Base-by-base conservation (phyloP, 1,140 invertebrate species). In the Heliconius eleuchia region DNA sequence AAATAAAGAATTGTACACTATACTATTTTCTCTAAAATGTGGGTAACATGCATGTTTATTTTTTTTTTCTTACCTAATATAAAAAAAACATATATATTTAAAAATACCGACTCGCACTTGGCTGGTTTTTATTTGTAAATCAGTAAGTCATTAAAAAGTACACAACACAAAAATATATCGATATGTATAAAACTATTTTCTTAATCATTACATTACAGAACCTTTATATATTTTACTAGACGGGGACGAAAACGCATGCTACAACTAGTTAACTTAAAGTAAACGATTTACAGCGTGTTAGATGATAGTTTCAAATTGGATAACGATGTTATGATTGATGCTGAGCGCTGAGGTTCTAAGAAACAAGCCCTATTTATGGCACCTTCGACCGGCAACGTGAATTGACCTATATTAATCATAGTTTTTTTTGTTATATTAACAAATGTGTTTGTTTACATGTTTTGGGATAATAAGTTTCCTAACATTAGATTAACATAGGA, bases 281-380 rank as follows among this genome's bases (percentile, higher is more conserved):
- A 66, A 66, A 6, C 23, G 23, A 66, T 66, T 9, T 66, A 23
- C 23, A 66, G n/a, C 60, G 60, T 66, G 60, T 16, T 66, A 66
- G 60, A 23, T 66, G 23, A 66, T 66, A 66, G 60, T 23, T 66
- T 27, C n/a, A n/a, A 66, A 66, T 66, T 66, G 60, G 60, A 66
- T 66, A 66, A 66, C 60, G 23, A 66, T 66, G 60, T 66, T 66
- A 66, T 66, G 60, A 66, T 5, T 66, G 60, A 66, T 66, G 60
- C 27, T 66, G 23, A 66, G 11, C 60, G 60, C 23, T 66, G 57
- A 66, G 11, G 23, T 66, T 30, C 60, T 66, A 66, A 66, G 60
- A 66, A 66, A 66, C 60, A 66, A 66, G 23, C 60, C 23, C 60
- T 66, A 27, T 66, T 60, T 23, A 57, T 66, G 60, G 23, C 60